Percentiles rank a stretch among this genome's conserved stretches.
These are phyloP conservation scores for Apaloderma vittatum DNA, from an alignment of 2,113 vertebrate species.

Conservation along the genomic window DNA sequence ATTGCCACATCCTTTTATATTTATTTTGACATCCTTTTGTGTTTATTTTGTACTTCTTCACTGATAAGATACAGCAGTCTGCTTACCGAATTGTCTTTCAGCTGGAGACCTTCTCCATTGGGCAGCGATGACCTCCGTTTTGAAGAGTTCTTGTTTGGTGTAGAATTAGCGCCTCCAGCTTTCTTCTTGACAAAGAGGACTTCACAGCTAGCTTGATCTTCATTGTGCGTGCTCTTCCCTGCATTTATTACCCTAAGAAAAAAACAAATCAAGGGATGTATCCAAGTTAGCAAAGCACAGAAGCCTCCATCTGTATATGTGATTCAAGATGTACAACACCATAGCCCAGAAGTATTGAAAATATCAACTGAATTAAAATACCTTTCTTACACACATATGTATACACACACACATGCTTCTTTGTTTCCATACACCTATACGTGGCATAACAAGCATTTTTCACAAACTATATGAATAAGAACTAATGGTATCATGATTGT, in stretches of 20 bases:
- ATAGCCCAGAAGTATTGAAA: background rate
- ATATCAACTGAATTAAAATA: background rate
- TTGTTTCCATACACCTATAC: background rate
- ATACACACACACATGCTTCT: background rate
- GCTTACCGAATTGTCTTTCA: constrained; percentile 87
- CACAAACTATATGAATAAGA: background rate
- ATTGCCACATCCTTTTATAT: background rate
- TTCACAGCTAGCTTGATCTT: constrained; percentile 98
- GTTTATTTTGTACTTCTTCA: background rate
- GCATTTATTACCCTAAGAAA: constrained; percentile 93
- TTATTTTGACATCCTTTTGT: background rate
- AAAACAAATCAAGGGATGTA: background rate
- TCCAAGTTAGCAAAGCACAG: background rate
- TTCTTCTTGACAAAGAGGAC: constrained; percentile 91
- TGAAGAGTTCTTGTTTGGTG: constrained; percentile 84
- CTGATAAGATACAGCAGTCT: background rate
- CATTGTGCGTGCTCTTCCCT: constrained; percentile 95
- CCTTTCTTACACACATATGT: background rate
- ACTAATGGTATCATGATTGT: background rate
- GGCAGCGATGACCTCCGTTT: constrained; percentile 93
- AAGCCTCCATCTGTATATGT: background rate
- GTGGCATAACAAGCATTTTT: background rate
- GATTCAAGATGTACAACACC: background rate
- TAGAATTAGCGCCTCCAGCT: constrained; percentile 77
- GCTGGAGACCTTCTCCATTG: constrained; percentile 89